Evolutionary conservation across 2,113 vertebrate genomes (phyloP).

Genomic region (Sinocyclocheilus grahami): DNA sequence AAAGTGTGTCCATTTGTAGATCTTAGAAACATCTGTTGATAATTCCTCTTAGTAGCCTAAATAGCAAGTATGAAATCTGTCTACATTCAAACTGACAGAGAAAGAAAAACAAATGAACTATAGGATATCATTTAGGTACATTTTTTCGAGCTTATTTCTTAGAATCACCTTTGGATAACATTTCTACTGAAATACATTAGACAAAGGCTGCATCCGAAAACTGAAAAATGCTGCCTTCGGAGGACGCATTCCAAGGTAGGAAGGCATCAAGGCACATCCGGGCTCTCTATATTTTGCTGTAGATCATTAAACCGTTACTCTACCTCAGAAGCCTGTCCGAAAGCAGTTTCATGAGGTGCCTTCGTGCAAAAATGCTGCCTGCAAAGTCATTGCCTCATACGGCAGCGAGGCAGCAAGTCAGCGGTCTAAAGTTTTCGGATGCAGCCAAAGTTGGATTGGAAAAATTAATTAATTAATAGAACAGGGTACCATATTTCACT

Average conservation of each 20-base stretch:
- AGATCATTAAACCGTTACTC: too few species aligned
- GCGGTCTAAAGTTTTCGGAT: too few species aligned
- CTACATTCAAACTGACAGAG: background rate
- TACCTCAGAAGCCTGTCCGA: too few species aligned
- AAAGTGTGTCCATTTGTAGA: slow-evolving; percentile 4
- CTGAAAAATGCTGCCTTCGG: too few species aligned
- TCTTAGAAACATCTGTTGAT: background rate
- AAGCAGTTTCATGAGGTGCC: too few species aligned
- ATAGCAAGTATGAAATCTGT: background rate
- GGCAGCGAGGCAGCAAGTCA: too few species aligned
- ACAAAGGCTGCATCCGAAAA: too few species aligned
- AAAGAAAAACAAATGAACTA: background rate
- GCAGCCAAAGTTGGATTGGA: background rate
- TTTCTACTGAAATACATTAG: background rate
- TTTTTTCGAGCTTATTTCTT: background rate
- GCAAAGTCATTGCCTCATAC: too few species aligned
- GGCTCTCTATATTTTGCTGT: too few species aligned
- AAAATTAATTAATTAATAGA: background rate
- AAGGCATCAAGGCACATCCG: too few species aligned
- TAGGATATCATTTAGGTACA: background rate
- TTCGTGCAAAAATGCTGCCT: too few species aligned
- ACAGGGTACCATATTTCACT: slow-evolving; percentile 49
- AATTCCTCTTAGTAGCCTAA: background rate
- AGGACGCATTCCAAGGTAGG: too few species aligned
- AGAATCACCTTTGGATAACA: background rate